Conservation (phyloP, 2,113 vertebrate species). For the Silurus asotus region DNA sequence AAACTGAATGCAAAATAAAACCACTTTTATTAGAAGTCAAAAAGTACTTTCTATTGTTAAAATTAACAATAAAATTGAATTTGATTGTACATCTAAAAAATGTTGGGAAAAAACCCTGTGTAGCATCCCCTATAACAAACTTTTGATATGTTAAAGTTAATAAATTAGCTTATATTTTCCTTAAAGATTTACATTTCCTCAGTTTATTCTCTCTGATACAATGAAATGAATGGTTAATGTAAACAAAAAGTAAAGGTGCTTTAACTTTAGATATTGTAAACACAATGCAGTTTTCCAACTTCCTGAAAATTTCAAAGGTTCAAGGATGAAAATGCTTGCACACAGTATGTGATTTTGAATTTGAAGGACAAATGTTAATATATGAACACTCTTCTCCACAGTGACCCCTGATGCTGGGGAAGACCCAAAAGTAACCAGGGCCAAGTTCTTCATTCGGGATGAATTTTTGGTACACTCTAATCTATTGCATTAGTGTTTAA, state of each 20-base stretch:
- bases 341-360: neutral
- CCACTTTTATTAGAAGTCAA: neutral
- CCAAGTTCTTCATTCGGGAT: slow-evolving; percentile 90
- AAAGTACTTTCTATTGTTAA: neutral
- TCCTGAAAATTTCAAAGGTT: neutral
- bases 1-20: neutral
- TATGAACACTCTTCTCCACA: slow-evolving; percentile 58
- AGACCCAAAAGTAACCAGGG: slow-evolving; percentile 87
- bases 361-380: slow-evolving; percentile 20
- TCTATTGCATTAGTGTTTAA: neutral
- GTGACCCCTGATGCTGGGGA: slow-evolving; percentile 85
- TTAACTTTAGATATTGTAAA: neutral
- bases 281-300: neutral
- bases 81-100: too few species aligned
- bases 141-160: too few species aligned
- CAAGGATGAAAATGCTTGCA: neutral
- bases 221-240: neutral
- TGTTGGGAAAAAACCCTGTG: too few species aligned
- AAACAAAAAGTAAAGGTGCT: neutral
- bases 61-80: too few species aligned
- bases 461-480: slow-evolving; percentile 82
- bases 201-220: neutral
- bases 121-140: too few species aligned
- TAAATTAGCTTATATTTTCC: too few species aligned
- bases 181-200: too few species aligned